Evolutionary conservation across 2,888 invertebrate species (phyloP), one percentile per base, ranked within the genome.

Genomic region (Urechis unicinctus): DNA sequence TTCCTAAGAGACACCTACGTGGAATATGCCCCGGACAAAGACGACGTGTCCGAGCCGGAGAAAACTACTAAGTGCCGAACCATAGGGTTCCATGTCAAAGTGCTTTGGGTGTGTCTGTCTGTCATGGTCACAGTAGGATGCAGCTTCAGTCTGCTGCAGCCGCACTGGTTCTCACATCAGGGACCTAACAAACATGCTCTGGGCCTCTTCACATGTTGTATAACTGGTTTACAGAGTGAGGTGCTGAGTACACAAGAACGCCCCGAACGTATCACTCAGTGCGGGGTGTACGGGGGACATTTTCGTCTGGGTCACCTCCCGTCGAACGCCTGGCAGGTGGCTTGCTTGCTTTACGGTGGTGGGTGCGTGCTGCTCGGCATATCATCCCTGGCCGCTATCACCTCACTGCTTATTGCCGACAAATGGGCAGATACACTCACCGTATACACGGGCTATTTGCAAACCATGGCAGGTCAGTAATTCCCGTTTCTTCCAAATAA

Each of bases 91-190:
- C 48, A 52, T n/a, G 45, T 51, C 26, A 26, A 29, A 26, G 28
- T 36, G 26, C 47, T 52, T 6, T 52, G 47, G 52, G n/a, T 41
- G 13, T 4, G 17, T n/a, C 47, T 51, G 29, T 77, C 78, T 2
- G 61, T 75, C 25, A 61, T 73, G 24, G 74, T 78, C 25, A 73
- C 77, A 1, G 68, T 68, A 54, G 67, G 74, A 2, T 73, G 75
- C 48, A 71, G 71, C 3, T 72, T 72, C 55, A 71, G 74, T 45
- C 77, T 78, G 59, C 66, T 77, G 5, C 78, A 78, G 57, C 77
- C 78, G 1, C 73, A 73, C 54, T 79, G 79, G 79, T 68, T 78
- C 51, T 65, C 75, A n/a, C 69, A 71, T 56, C n/a, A n/a, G n/a
- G 57, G 62, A 6, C 63, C 66, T 52, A 55, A 59, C 30, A 52